phyloP scores from a whole-genome alignment of 2,797 vertebrate genomes.

The Paratrypauchen microcephalus region DNA sequence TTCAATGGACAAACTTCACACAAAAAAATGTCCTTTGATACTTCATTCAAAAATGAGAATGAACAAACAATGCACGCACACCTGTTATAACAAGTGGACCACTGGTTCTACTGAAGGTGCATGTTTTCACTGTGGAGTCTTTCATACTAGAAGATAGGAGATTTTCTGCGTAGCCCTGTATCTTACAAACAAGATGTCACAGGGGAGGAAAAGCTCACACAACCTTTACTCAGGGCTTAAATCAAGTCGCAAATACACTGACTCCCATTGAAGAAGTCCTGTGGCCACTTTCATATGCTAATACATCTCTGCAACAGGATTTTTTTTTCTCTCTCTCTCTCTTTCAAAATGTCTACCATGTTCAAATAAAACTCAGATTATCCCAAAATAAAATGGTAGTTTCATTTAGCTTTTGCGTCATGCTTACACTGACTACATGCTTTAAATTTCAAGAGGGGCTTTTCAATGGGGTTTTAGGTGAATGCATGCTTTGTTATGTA shows the following conservation, averaged over 20 bases:
- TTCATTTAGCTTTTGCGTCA: slow-evolving; percentile 68
- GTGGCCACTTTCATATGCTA: slow-evolving; percentile 95
- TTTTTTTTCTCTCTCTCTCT: slow-evolving; percentile 89
- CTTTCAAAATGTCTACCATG: slow-evolving; percentile 80
- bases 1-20: slow-evolving; percentile 33
- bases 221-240: slow-evolving; percentile 80
- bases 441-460: slow-evolving; percentile 36
- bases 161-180: slow-evolving; percentile 8
- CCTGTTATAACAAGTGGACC: slow-evolving; percentile 15
- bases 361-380: slow-evolving; percentile 84
- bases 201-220: slow-evolving; percentile 70
- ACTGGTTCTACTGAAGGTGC: background rate
- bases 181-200: slow-evolving; percentile 37
- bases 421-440: slow-evolving; percentile 60
- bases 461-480: slow-evolving; percentile 32
- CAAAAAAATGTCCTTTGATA: slow-evolving; percentile 28
- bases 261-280: slow-evolving; percentile 85
- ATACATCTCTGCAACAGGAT: slow-evolving; percentile 93
- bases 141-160: slow-evolving; percentile 11
- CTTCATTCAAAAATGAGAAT: slow-evolving; percentile 22
- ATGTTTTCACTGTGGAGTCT: background rate
- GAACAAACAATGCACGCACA: slow-evolving; percentile 17
- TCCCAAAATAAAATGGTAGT: slow-evolving; percentile 68
- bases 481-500: slow-evolving; percentile 34
- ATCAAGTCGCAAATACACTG: slow-evolving; percentile 76